phyloP scores from a whole-genome alignment of 2,797 vertebrate species.

The Centroberyx gerrardi region DNA sequence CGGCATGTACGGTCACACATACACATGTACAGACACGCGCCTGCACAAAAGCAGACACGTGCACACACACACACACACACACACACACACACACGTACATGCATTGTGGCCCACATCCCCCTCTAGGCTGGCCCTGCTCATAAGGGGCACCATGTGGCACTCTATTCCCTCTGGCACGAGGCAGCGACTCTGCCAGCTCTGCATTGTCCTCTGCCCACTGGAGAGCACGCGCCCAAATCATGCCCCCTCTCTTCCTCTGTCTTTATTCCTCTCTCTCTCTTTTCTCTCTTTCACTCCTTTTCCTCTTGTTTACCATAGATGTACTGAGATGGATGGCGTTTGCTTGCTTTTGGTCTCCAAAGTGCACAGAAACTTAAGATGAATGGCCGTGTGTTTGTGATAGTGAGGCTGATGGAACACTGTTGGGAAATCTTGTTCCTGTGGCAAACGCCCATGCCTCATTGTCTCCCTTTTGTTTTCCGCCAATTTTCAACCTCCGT shows the following conservation, averaged over 20 bases:
- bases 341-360: slow-evolving; percentile 65
- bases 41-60: neutral
- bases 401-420: slow-evolving; percentile 50
- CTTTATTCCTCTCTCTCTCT: slow-evolving; percentile 13
- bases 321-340: slow-evolving; percentile 72
- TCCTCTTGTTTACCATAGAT: slow-evolving; percentile 64
- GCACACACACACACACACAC: slow-evolving; percentile 51
- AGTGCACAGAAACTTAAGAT: slow-evolving; percentile 72
- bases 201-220: slow-evolving; percentile 81
- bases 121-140: slow-evolving; percentile 85
- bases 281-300: slow-evolving; percentile 30
- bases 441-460: slow-evolving; percentile 24
- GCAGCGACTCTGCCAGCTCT: slow-evolving; percentile 79
- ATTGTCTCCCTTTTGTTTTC: slow-evolving; percentile 71
- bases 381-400: slow-evolving; percentile 69
- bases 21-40: slow-evolving; percentile 26
- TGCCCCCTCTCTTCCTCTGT: slow-evolving; percentile 47
- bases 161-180: slow-evolving; percentile 84
- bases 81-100: slow-evolving; percentile 46
- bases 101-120: slow-evolving; percentile 79
- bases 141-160: slow-evolving; percentile 87
- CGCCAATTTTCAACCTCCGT: slow-evolving; percentile 55
- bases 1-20: slow-evolving; percentile 7
- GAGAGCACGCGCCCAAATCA: slow-evolving; percentile 74
- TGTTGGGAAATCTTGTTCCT: slow-evolving; percentile 70